These are phyloP conservation scores for Apantesis nais DNA, from an alignment of 2,888 invertebrate species.

Conservation along the genomic window DNA sequence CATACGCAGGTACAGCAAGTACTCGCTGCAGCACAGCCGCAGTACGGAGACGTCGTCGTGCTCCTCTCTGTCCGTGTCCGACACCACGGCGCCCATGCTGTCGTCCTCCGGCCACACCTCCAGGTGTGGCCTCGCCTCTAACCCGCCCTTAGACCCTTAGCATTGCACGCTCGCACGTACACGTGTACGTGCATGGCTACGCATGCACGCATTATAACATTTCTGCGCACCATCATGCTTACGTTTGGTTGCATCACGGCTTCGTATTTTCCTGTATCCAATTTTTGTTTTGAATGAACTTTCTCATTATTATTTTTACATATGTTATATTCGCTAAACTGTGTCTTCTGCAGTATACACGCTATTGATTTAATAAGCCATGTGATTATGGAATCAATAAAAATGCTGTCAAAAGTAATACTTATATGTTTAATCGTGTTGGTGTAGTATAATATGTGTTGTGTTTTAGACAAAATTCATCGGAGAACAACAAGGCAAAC, in stretches of 20 bases:
- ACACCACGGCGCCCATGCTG: constrained; percentile 49
- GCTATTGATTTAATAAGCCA: neutral
- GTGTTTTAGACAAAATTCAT: constrained; percentile 73
- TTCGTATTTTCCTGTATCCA: neutral
- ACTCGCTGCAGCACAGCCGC: constrained; percentile 82
- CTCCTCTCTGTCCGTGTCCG: constrained; percentile 69
- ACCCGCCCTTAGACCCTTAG: neutral
- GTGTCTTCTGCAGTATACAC: neutral
- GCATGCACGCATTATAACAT: constrained; percentile 6
- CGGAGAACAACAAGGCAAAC: constrained; percentile 68
- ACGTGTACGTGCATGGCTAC: neutral
- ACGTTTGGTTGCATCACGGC: constrained; percentile 9
- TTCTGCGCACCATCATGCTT: neutral
- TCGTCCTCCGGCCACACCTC: constrained; percentile 7
- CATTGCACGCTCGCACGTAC: constrained; percentile 2
- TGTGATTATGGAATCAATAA: neutral
- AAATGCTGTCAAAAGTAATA: neutral
- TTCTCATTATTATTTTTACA: neutral
- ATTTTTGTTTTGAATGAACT: neutral
- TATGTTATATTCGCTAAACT: neutral
- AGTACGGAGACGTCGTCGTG: constrained; percentile 68
- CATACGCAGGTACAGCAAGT: constrained; percentile 72
- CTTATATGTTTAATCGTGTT: neutral
- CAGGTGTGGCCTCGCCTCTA: constrained; percentile 5
- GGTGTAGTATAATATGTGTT: neutral